Base-by-base conservation (phyloP, 1,140 invertebrate species). In the Cyrtorhinus lividipennis region DNA sequence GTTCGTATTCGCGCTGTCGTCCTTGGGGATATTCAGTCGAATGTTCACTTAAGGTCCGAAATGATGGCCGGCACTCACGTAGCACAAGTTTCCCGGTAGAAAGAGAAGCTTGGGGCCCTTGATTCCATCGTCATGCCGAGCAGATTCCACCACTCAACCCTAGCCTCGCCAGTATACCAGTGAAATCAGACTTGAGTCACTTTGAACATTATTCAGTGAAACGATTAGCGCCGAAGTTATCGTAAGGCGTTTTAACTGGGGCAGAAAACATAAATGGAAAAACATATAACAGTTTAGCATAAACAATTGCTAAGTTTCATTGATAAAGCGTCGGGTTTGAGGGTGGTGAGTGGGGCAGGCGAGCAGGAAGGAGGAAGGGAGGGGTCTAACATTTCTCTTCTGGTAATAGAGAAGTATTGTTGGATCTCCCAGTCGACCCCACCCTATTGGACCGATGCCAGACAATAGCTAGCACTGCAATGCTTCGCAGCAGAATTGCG, bases 341-440 rank as follows among this genome's bases (percentile, higher is more conserved):
- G n/a, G n/a, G 30, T 38, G 30, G 30, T 8, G 5, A 15, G 30
- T 8, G 30, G 30, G 30, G 30, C 5, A 15, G 30, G 30, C 5
- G 30, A 15, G 30, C 15, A n/a, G n/a, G 1, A 15, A 30, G 15
- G 27, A 15, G 15, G 58, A 30, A 22, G 26, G 10, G 24, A 15
- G 58, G 56, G 13, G 24, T 30, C n/a, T 24, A 59, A 30, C 58
- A 59, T 59, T 27, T 59, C 58, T 59, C 58, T 59, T 59, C 24
- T 59, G 58, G 27, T 59, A 59, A 59, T 59, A 59, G 58, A 59
- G 58, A 59, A 59, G 58, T 59, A 59, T 59, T 59, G 58, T 59
- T 59, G 58, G 26, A 27, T 59, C 58, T 24, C 25, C 58, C 26
- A 59, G 24, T 15, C 22, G 12, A 20, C 56, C 56, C 56, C 12